phyloP scores from a whole-genome alignment of 1,140 invertebrate species.

The Penaeus indicus region DNA sequence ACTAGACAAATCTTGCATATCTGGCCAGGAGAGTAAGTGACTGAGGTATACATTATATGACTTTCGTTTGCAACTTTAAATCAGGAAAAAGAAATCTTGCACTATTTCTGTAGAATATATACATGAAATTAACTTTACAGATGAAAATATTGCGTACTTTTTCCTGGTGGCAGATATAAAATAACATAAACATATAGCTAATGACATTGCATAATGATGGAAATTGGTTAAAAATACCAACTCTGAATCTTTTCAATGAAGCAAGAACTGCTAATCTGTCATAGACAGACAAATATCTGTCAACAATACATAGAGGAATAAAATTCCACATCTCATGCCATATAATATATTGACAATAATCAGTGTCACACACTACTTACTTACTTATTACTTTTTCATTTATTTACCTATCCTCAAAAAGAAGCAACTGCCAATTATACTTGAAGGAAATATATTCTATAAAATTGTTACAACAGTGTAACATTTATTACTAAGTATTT shows the following conservation, averaged over 20 bases:
- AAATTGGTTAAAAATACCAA: constrained; percentile 32
- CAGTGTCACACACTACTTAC: no score
- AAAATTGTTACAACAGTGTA: no score
- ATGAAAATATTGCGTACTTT: constrained; percentile 31
- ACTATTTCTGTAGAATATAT: constrained; percentile 43
- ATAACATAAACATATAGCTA: neutral
- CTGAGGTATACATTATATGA: constrained; percentile 41
- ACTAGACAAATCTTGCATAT: constrained; percentile 55
- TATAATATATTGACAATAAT: no score
- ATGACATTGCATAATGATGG: constrained; percentile 27
- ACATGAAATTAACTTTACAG: constrained; percentile 48
- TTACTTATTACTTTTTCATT: no score
- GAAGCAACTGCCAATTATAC: no score
- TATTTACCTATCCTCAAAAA: no score
- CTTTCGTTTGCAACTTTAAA: neutral
- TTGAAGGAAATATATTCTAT: no score
- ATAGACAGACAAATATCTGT: no score
- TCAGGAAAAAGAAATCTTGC: constrained; percentile 44
- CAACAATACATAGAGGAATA: no score
- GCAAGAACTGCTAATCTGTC: constrained; percentile 11
- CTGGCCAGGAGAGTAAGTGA: constrained; percentile 51
- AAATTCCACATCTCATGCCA: no score
- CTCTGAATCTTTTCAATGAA: constrained; percentile 12
- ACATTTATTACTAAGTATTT: no score
- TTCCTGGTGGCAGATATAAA: constrained; percentile 24